phyloP scores from a whole-genome alignment of 2,888 invertebrate genomes.

The Ethmia dodecea region DNA sequence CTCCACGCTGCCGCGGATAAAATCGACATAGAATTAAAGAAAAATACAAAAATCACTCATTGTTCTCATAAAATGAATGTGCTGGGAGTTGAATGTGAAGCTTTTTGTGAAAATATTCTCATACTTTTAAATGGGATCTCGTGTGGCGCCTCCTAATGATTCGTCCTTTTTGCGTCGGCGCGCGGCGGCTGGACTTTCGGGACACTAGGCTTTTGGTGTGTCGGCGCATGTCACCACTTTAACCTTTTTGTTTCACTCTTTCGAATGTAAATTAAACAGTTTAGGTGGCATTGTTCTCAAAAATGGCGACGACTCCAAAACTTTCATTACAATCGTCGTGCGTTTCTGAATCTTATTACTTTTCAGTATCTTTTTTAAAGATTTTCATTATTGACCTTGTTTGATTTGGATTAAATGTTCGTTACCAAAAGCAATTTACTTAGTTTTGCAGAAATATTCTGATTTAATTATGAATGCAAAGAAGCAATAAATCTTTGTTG shows the following conservation, averaged over 20 bases:
- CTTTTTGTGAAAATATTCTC: slow-evolving; percentile 77
- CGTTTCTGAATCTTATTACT: background rate
- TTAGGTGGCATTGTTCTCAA: slow-evolving; percentile 65
- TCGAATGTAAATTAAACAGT: slow-evolving; percentile 71
- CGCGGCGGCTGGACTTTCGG: slow-evolving; percentile 37
- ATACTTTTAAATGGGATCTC: slow-evolving; percentile 77
- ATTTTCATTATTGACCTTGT: background rate
- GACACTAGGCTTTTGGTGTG: slow-evolving; percentile 67
- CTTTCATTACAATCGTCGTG: slow-evolving; percentile 16
- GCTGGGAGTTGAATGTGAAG: slow-evolving; percentile 75
- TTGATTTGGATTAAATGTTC: background rate
- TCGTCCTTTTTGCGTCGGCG: slow-evolving; percentile 71
- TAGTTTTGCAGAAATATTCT: background rate
- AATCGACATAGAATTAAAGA: slow-evolving; percentile 77
- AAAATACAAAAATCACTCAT: slow-evolving; percentile 78
- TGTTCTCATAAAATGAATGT: slow-evolving; percentile 78
- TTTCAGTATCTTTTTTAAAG: background rate
- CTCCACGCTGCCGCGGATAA: slow-evolving; percentile 68
- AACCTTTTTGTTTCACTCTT: slow-evolving; percentile 61
- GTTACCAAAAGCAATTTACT: background rate
- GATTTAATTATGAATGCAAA: too few species aligned
- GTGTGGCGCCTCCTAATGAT: slow-evolving; percentile 77
- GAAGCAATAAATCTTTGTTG: background rate
- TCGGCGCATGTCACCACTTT: slow-evolving; percentile 65
- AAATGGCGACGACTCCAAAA: slow-evolving; percentile 30